Conservation (phyloP, 2,113 vertebrate species). For the Tricholaema leucomelas region DNA sequence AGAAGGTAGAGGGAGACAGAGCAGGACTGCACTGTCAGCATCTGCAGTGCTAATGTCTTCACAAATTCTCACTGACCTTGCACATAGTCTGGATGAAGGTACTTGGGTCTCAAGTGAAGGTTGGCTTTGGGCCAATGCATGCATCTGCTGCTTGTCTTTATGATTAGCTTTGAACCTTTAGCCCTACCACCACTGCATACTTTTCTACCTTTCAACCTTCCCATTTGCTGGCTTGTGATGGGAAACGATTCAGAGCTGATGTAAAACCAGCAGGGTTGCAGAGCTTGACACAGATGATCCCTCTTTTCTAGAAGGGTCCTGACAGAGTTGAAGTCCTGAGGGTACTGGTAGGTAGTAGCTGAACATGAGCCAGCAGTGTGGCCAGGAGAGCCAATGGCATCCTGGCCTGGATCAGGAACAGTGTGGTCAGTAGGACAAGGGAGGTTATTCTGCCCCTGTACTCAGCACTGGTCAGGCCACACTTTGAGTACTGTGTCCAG, state of each 20-base stretch:
- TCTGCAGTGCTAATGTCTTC: fast-evolving
- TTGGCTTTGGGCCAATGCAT: neutral
- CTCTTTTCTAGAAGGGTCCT: neutral
- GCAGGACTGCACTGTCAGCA: neutral
- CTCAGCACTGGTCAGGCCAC: no score
- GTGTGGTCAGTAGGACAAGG: no score
- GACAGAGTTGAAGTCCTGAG: neutral
- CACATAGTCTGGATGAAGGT: fast-evolving
- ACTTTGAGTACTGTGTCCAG: no score
- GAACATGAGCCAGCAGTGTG: no score
- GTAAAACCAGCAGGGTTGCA: neutral
- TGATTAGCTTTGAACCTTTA: neutral
- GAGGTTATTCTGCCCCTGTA: no score
- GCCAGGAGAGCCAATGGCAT: no score
- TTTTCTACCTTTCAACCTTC: no score
- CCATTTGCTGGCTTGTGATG: neutral
- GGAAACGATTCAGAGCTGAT: neutral
- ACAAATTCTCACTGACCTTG: neutral
- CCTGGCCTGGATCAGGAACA: no score
- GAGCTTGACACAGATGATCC: neutral
- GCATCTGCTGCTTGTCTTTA: neutral
- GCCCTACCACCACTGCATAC: fast-evolving
- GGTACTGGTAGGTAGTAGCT: no score
- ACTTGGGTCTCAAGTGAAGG: neutral
- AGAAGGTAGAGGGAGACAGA: neutral